These are phyloP conservation scores for Syndactyla subalaris DNA, from an alignment of 2,797 vertebrate species.

Conservation along the genomic window DNA sequence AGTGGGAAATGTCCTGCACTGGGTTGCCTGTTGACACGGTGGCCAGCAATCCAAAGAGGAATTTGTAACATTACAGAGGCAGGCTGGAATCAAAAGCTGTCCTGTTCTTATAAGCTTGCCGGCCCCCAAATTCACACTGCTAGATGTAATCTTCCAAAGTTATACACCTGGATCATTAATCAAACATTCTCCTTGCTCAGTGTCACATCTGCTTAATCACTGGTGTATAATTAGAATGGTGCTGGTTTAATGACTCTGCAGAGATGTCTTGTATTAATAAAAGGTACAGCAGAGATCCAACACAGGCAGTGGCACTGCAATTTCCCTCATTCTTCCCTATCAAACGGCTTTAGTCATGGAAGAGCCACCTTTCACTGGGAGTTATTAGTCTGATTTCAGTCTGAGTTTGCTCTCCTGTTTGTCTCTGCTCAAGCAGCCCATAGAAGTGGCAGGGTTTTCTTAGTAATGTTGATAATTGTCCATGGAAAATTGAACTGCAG, in stretches of 20 bases:
- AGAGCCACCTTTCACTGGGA: background rate
- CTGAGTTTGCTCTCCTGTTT: background rate
- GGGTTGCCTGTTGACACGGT: background rate
- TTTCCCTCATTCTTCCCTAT: background rate
- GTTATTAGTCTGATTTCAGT: background rate
- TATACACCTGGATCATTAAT: constrained; percentile 43
- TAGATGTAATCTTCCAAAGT: constrained; percentile 11
- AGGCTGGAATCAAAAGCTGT: background rate
- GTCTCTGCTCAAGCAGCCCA: background rate
- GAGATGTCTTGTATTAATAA: constrained; percentile 23
- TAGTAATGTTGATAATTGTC: background rate
- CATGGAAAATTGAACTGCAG: background rate
- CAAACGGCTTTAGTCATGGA: background rate
- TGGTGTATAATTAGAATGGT: constrained; percentile 47
- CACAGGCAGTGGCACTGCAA: background rate
- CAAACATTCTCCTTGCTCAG: background rate
- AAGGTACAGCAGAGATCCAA: background rate
- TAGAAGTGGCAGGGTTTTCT: background rate
- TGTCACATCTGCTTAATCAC: constrained; percentile 47
- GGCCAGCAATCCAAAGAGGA: background rate
- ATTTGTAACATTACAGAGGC: background rate
- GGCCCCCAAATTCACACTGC: background rate
- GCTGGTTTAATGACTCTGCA: constrained; percentile 34
- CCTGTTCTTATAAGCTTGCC: background rate
- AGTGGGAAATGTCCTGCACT: background rate